phyloP scores from a whole-genome alignment of 1,140 invertebrate genomes.

The Pogonognathellus flavescens region DNA sequence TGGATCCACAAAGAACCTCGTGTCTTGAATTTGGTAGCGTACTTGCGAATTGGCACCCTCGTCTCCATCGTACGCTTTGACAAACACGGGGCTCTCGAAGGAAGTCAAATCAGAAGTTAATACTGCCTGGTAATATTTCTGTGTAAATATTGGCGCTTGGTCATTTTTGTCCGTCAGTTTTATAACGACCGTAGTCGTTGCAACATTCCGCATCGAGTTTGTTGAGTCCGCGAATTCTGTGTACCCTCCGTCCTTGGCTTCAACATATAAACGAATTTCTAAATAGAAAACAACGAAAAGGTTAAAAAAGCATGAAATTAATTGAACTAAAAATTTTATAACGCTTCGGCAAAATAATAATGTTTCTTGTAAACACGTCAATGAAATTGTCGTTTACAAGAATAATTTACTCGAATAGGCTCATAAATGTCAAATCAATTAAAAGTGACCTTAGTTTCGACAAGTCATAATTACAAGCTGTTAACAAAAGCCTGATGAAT shows the following conservation, averaged over 20 bases:
- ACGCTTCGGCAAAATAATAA: too few relatives aligned
- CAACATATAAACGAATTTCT: constrained; percentile 66
- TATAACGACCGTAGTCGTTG: constrained; percentile 60
- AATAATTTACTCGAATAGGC: too few relatives aligned
- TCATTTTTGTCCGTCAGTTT: constrained; percentile 64
- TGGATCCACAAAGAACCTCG: constrained; percentile 55
- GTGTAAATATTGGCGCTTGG: constrained; percentile 53
- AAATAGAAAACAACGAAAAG: constrained; percentile 10
- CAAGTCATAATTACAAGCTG: too few relatives aligned
- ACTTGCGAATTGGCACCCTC: constrained; percentile 62
- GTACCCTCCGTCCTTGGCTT: constrained; percentile 65
- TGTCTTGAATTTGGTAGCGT: constrained; percentile 60
- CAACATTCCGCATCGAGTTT: constrained; percentile 57
- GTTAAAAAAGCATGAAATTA: background rate
- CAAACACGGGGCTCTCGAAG: constrained; percentile 58
- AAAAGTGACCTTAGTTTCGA: too few relatives aligned
- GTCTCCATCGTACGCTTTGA: constrained; percentile 63
- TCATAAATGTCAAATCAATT: too few relatives aligned
- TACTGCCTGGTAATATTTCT: constrained; percentile 63
- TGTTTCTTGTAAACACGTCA: too few relatives aligned
- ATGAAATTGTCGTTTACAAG: too few relatives aligned
- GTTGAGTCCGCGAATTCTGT: constrained; percentile 41
- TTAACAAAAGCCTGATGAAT: too few relatives aligned
- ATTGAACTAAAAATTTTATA: too few relatives aligned
- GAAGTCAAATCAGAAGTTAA: constrained; percentile 58